Base-by-base conservation (phyloP, 1,140 invertebrate genomes). In the silkworm (Bombyx mori) region DNA sequence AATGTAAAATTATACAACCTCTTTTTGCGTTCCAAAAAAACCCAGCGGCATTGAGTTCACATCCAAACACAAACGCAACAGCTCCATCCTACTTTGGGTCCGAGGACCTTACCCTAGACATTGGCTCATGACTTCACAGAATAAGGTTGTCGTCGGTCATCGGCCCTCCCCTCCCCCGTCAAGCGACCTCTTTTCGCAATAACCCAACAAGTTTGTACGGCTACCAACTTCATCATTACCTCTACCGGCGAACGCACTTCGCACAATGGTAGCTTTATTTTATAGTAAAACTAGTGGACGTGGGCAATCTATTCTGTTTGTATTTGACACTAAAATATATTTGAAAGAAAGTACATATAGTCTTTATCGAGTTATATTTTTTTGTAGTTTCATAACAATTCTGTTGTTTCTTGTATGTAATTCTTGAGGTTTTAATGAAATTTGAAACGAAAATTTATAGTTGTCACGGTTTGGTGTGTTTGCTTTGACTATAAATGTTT, bases 41-140 rank as follows among this genome's bases (percentile, higher is more conserved):
- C 49, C 56, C 50, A 72, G 64, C 55, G 60, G 61, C 68, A 66
- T 60, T 69, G 63, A 63, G 66, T 60, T 60, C 66, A 60, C 70
- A 70, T 63, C 72, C 73, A 54, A 63, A 66, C 63, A 61, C 55
- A 58, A 56, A 61, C 63, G 62, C 67, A 66, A 70, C 71, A 75
- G 66, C 63, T 57, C 65, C 67, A 75, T 63, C 74, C 71, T 61
- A 71, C 67, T 75, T 79, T 58, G 66, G 56, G 59, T 62, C 60
- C 66, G 71, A 71, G 73, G 73, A 79, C 79, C 78, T 85, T 82
- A 81, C 71, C 78, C 82, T 85, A 85, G 79, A 82, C 79, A 82
- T 82, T 82, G 78, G 75, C 67, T 56, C 55, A 58, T 62, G 65
- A 63, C 56, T 57, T 64, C 46, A 61, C 75, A 77, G 73, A 70